These are phyloP conservation scores for Campylorhamphus procurvoides DNA, from an alignment of 2,113 vertebrate species.

Conservation along the genomic window DNA sequence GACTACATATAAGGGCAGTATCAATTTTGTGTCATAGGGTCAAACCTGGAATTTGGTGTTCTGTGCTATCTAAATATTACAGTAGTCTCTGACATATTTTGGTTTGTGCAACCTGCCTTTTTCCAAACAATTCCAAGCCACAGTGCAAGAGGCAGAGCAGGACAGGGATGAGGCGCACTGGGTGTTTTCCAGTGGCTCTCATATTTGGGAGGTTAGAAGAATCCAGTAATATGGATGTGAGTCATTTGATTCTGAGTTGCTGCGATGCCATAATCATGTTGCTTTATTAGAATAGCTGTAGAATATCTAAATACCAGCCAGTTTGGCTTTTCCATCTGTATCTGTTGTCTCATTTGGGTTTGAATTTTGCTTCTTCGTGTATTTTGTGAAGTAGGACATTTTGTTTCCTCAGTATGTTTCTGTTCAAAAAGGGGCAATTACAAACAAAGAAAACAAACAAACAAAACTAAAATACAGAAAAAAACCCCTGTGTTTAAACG, in stretches of 20 bases:
- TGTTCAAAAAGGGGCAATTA: not conserved
- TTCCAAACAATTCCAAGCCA: not conserved
- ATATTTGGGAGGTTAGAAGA: not conserved
- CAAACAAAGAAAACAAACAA: not conserved
- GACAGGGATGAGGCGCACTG: rapidly evolving
- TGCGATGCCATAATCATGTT: not conserved
- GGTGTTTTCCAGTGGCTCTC: not conserved
- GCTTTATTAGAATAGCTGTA: not conserved
- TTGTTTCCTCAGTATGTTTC: not conserved
- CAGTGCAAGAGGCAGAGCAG: not conserved
- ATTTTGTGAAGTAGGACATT: not conserved
- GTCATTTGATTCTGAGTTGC: not conserved
- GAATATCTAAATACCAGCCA: not conserved
- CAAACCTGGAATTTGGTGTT: not conserved
- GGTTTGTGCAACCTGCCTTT: not conserved
- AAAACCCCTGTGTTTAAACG: not conserved
- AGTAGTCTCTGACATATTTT: not conserved
- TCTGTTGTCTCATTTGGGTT: not conserved
- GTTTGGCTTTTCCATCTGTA: not conserved
- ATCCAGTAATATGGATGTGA: not conserved
- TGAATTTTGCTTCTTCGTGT: not conserved
- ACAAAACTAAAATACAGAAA: not conserved
- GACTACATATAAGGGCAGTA: too few relatives aligned
- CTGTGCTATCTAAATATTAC: not conserved
- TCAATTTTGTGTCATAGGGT: not conserved